Conservation (phyloP, 2,888 invertebrate species). For the Clitarchus hookeri region DNA sequence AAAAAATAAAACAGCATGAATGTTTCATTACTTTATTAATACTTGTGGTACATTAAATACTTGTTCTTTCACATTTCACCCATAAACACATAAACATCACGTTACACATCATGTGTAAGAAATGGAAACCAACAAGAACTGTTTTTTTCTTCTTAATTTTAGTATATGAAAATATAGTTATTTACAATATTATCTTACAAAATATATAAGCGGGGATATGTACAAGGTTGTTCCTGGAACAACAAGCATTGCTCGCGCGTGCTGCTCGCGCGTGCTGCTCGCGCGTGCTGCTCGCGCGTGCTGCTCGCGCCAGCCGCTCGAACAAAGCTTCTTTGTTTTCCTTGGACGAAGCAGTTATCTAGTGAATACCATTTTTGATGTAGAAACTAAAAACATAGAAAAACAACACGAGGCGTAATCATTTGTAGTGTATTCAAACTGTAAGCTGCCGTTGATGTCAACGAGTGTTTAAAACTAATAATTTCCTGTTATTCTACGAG, state of each 20-base stretch:
- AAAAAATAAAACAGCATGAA: not conserved
- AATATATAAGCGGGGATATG: slow-evolving; percentile 41
- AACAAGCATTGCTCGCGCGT: not conserved
- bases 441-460: not conserved
- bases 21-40: slow-evolving; percentile 9
- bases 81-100: slow-evolving; percentile 10
- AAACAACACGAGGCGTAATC: not conserved
- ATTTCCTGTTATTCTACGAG: too few species aligned
- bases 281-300: too few species aligned
- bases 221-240: slow-evolving; percentile 30
- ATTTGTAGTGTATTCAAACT: not conserved
- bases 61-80: not conserved
- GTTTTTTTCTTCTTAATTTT: slow-evolving; percentile 34
- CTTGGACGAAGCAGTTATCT: slow-evolving; percentile 2
- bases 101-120: slow-evolving; percentile 1
- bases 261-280: not conserved
- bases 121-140: slow-evolving; percentile 28
- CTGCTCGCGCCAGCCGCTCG: not conserved
- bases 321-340: not conserved
- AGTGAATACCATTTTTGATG: not conserved
- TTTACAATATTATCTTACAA: slow-evolving; percentile 42
- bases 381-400: not conserved
- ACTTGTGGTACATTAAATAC: slow-evolving; percentile 7
- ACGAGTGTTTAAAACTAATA: not conserved
- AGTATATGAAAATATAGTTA: slow-evolving; percentile 42